Evolutionary conservation across 2,888 invertebrate species (phyloP), one percentile per base, ranked within the genome.

Genomic region (Tipula unca): DNA sequence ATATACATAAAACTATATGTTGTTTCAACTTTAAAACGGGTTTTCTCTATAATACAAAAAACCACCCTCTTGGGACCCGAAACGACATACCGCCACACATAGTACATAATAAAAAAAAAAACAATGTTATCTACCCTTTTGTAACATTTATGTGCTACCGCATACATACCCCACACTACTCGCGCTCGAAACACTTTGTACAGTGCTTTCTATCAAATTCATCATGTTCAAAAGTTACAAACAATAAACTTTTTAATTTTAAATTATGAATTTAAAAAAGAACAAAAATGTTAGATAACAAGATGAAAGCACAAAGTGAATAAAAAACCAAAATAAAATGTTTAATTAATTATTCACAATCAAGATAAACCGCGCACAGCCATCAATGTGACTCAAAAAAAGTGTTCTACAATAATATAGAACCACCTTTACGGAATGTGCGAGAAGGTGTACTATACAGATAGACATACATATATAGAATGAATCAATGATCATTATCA

Each of bases 401-500:
- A 32, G 6, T 32, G 32, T 32, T 32, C 32, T 32, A 32, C 32
- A 32, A 32, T n/a, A n/a, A n/a, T n/a, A 32, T 32, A 32, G 17
- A 54, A 4, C 69, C 69, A 69, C 69, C 69, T 69, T 32, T 69
- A 2, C 69, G 25, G 69, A 69, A 69, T 69, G 69, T 69, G 42
- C 13, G 69, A 69, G 69, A 69, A 69, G 69, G 69, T 69, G 69
- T 69, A 48, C 48, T n/a, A 32, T 32, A 32, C 32, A 1, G 25
- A 4, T n/a, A n/a, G n/a, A n/a, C n/a, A n/a, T n/a, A n/a, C n/a
- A n/a, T n/a, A n/a, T n/a, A n/a, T n/a, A n/a, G n/a, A 69, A 69
- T 69, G 69, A 69, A 69, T 69, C 69, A 69, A 69, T 69, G 69
- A 69, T 69, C 69, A 69, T 69, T 69, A 69, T 69, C 69, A 69